Evolutionary conservation across 2,888 invertebrate species (phyloP), one percentile per base, ranked within the genome.

Genomic region (Andrena bicolor): DNA sequence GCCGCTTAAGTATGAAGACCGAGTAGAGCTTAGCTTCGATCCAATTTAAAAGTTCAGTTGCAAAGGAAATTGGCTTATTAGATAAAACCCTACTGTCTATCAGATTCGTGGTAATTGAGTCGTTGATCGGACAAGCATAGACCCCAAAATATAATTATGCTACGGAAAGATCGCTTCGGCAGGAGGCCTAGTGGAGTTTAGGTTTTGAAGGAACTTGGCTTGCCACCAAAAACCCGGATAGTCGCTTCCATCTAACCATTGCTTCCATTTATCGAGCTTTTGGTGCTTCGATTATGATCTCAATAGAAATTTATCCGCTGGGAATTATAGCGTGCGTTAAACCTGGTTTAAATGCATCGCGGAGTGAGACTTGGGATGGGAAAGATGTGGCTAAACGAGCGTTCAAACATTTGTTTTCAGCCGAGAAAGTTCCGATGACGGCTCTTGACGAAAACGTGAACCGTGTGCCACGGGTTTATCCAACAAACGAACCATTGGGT

Each of bases 361-460:
- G 20, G 8, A 53, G 68, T 30, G 53, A 35, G 35, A 53, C n/a
- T n/a, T 16, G n/a, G n/a, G 16, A 10, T 16, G 5, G 35, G 16
- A 8, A 35, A 69, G 32, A 56, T 35, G 56, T 23, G 56, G 41
- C 70, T 70, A 82, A 85, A 71, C 30, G 30, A 66, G 65, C 66
- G 56, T 76, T 71, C 2, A 61, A 80, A 74, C 66, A 70, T 87
- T 81, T 86, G 77, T 41, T 92, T 92, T 76, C 89, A 93, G 93
- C 88, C 86, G 77, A 90, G 83, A 92, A 92, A 85, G 88, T 86
- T 79, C 84, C 92, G 90, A 94, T 94, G 93, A 92, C 91, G 89
- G 92, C 93, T 86, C 90, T 93, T 70, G 93, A 93, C 86, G 93
- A 93, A 86, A 93, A 94, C 90, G 93, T 93, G 73, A 93, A 93